Conservation (phyloP, 2,888 invertebrate species). For the Octodonta nipae region DNA sequence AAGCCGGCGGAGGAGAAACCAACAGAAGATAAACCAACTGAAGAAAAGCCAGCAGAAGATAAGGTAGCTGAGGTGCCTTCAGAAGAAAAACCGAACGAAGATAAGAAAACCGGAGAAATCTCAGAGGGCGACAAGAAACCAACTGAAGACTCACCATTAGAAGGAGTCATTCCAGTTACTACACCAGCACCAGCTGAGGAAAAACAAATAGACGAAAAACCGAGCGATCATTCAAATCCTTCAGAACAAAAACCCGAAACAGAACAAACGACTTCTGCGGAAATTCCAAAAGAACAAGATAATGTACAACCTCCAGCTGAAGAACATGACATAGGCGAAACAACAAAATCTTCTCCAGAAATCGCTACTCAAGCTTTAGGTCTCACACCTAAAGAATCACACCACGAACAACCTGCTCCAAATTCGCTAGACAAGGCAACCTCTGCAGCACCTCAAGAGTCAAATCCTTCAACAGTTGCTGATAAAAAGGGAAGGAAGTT, state of each 20-base stretch:
- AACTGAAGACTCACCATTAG: neutral
- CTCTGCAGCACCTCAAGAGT: too few species aligned
- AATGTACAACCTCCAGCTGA: too few species aligned
- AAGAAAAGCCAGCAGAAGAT: slow-evolving; percentile 5
- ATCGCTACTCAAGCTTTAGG: too few species aligned
- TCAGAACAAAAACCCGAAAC: neutral
- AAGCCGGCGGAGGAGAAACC: too few species aligned
- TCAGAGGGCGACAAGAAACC: neutral
- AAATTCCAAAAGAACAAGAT: slow-evolving; percentile 18
- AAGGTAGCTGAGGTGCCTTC: neutral
- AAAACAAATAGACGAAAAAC: neutral
- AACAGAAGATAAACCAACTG: neutral
- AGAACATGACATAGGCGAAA: too few species aligned
- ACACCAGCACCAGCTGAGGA: slow-evolving; percentile 7
- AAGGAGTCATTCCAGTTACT: slow-evolving; percentile 2
- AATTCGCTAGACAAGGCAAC: too few species aligned
- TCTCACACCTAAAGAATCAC: too few species aligned
- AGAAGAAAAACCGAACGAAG: slow-evolving; percentile 2
- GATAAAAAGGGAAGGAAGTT: too few species aligned
- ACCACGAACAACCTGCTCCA: too few species aligned
- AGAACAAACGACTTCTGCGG: slow-evolving; percentile 3
- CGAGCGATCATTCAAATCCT: neutral
- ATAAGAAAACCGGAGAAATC: neutral
- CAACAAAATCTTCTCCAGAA: too few species aligned
- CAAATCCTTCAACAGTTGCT: too few species aligned